phyloP scores from a whole-genome alignment of 2,888 invertebrate species.

The Stegana nigrithorax region DNA sequence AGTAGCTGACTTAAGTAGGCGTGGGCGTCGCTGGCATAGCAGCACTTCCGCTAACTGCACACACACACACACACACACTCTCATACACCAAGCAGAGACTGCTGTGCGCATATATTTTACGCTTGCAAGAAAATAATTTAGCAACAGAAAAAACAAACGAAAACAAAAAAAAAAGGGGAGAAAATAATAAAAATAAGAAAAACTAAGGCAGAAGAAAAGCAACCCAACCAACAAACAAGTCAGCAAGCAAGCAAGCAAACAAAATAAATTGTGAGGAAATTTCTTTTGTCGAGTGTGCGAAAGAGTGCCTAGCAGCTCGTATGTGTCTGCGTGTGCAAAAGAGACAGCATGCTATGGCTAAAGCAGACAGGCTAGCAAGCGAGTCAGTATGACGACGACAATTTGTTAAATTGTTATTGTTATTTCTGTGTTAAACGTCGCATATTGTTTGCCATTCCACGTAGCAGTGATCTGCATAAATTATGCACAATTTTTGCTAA shows the following conservation, averaged over 20 bases:
- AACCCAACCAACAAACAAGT: background rate
- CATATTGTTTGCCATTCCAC: slow-evolving; percentile 33
- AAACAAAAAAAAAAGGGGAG: slow-evolving; percentile 34
- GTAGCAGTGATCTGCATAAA: slow-evolving; percentile 58
- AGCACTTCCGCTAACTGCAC: background rate
- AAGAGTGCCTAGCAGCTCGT: background rate
- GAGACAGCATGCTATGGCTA: slow-evolving; percentile 1
- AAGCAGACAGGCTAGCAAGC: slow-evolving; percentile 9
- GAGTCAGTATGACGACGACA: slow-evolving; percentile 47
- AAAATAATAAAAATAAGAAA: slow-evolving; percentile 38
- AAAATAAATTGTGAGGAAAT: slow-evolving; percentile 52
- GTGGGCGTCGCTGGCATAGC: background rate
- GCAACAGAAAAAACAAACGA: slow-evolving; percentile 33
- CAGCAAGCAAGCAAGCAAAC: slow-evolving; percentile 24
- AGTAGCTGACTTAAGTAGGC: background rate
- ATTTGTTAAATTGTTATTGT: slow-evolving; percentile 62
- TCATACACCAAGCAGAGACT: background rate
- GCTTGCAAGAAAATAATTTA: slow-evolving; percentile 50
- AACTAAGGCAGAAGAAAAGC: too few species aligned
- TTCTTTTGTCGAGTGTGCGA: slow-evolving; percentile 44
- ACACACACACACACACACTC: background rate
- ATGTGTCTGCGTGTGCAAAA: background rate
- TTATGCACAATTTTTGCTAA: slow-evolving; percentile 55
- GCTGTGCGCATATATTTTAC: background rate
- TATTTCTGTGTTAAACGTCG: slow-evolving; percentile 59